Evolutionary conservation across 2,888 invertebrate genomes (phyloP), one percentile per base, ranked within the genome.

Genomic region (Tipula confusa): DNA sequence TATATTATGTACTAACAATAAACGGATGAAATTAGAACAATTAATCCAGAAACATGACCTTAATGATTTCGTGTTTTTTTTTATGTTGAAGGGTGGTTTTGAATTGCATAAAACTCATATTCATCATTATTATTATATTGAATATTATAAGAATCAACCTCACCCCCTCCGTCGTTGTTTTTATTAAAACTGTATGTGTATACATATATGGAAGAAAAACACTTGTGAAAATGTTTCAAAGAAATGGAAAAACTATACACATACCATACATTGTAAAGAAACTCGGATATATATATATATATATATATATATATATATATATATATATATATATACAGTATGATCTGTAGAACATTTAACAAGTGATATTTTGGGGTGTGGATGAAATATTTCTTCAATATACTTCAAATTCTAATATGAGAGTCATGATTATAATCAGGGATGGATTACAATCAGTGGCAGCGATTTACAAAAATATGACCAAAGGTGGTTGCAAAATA

Each of bases 21-120:
- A 64, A 64, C 64, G 64, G 64, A 64, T 31, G 31, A 80, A 80
- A 80, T 80, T 80, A 80, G 80, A 80, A 80, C 31, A 29, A 80
- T 80, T 80, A 29, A 80, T 80, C 80, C 80, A 80, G 31, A 80
- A 80, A 80, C 80, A 80, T 80, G 80, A 80, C 80, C 80, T 64
- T 64, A 64, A 64, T 64, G 64, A 64, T 64, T 64, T 24, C 64
- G 64, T 24, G 2, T 43, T 43, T 43, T 43, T 43, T 33, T 33
- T 33, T 43, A 24, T 18, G 43, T 43, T 13, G 24, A 64, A 24
- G 64, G 64, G 64, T 64, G 64, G 64, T 64, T 64, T 64, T 64
- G 24, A 64, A 64, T 64, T 64, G 64, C 64, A 64, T 64, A 64
- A 64, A 64, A 64, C 64, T 64, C 64, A 64, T 64, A 64, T 64